A percentile compares a stretch with the other conserved stretches of the same genome.
phyloP scores from a whole-genome alignment of 2,888 invertebrate species.

The Tenthredo notha region DNA sequence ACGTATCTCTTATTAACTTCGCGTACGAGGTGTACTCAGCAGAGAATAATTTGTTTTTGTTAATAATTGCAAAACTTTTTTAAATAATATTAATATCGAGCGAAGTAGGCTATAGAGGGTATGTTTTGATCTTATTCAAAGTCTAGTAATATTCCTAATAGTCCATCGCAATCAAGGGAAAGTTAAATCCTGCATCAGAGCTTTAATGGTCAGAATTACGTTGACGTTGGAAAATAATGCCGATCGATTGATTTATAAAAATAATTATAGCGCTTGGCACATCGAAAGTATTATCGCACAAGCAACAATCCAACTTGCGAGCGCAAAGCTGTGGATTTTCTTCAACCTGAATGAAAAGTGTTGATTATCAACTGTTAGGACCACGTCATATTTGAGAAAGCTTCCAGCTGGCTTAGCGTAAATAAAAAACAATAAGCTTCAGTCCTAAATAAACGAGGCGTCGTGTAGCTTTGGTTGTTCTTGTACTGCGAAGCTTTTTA shows the following conservation, averaged over 20 bases:
- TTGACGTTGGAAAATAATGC: not conserved
- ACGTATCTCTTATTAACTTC: conserved; percentile 52
- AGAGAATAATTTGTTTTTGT: conserved; percentile 44
- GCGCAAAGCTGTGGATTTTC: not conserved
- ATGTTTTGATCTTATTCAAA: not conserved
- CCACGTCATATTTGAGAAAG: conserved; percentile 41
- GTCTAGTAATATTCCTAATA: conserved; percentile 1
- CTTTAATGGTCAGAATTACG: not conserved
- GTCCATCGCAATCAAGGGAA: not conserved
- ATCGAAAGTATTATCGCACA: not conserved
- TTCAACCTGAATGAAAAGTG: conserved; percentile 2
- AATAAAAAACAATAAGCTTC: conserved; percentile 37
- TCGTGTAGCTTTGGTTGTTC: conserved; percentile 1
- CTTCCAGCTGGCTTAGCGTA: conserved; percentile 14
- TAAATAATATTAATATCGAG: conserved; percentile 9
- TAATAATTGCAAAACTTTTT: conserved; percentile 37
- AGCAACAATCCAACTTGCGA: not conserved
- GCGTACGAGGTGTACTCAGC: conserved; percentile 26
- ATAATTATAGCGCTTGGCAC: not conserved
- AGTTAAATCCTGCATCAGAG: not conserved
- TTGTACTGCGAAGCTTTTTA: not conserved
- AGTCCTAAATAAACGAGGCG: conserved; percentile 30
- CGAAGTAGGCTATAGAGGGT: not conserved
- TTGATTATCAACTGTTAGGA: conserved; percentile 4
- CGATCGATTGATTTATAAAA: not conserved